A percentile compares a stretch with the other conserved stretches of the same genome.
Conservation (phyloP, 2,113 vertebrate genomes). For the Psettodes erumei region DNA sequence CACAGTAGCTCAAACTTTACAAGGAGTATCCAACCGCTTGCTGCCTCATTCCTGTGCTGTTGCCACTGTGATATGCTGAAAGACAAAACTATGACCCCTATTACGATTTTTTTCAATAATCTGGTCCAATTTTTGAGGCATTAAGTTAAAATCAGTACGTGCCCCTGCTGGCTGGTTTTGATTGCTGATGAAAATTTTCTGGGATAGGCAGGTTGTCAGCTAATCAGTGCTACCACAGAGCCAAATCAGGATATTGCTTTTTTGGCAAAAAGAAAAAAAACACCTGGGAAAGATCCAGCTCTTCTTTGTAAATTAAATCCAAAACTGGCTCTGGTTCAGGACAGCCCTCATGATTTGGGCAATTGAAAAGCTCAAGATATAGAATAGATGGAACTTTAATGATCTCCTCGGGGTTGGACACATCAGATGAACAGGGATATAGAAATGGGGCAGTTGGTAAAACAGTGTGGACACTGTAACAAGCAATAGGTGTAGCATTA, state of each 20-base stretch:
- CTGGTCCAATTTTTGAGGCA: background rate
- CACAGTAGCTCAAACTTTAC: background rate
- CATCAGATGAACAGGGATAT: background rate
- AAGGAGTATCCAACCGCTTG: background rate
- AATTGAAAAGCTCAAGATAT: background rate
- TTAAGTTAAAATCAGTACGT: slow-evolving; percentile 2
- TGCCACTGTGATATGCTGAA: background rate
- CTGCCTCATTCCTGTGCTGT: background rate
- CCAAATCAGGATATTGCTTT: slow-evolving; percentile 16
- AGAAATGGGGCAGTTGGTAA: background rate
- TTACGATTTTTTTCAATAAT: background rate
- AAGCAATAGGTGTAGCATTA: background rate
- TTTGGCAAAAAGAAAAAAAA: slow-evolving; percentile 10
- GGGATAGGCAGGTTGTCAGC: background rate
- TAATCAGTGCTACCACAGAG: slow-evolving; percentile 7
- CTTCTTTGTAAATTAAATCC: slow-evolving; percentile 13
- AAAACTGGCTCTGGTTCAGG: slow-evolving; percentile 5
- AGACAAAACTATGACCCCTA: background rate
- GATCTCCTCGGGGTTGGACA: background rate
- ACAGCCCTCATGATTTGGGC: background rate
- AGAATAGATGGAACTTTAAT: slow-evolving; percentile 17
- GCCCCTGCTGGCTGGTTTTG: background rate
- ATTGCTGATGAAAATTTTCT: background rate
- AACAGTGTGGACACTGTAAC: background rate
- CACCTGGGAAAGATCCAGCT: slow-evolving; percentile 23